phyloP scores from a whole-genome alignment of 2,797 vertebrate genomes.

The Rhabdomys pumilio region DNA sequence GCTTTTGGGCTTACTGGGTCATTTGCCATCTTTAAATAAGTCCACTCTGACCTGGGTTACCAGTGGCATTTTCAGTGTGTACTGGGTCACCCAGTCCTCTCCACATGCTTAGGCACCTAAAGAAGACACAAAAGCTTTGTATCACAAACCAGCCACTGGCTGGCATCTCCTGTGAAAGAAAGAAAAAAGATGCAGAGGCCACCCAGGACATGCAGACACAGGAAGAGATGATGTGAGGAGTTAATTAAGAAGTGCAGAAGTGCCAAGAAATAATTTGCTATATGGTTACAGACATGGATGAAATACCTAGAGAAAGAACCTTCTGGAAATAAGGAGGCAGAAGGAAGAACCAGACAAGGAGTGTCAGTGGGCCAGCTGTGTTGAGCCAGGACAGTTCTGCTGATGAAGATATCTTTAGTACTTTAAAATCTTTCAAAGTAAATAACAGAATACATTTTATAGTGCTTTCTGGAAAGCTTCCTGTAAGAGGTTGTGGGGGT shows the following conservation, averaged over 20 bases:
- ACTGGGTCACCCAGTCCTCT: neutral
- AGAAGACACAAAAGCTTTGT: neutral
- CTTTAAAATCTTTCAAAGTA: conserved; percentile 34
- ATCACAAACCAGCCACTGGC: conserved; percentile 31
- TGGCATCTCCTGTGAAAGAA: conserved; percentile 24
- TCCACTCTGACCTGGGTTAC: neutral
- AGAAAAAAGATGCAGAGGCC: neutral
- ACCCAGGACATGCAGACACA: neutral
- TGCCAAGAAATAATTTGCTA: neutral
- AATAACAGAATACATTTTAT: conserved; percentile 27
- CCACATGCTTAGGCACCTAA: neutral
- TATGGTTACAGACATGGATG: no score
- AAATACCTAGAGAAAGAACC: neutral
- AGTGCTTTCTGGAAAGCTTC: neutral
- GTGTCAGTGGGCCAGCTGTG: neutral
- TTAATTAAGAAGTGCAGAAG: neutral
- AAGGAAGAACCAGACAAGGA: neutral
- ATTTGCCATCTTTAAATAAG: neutral
- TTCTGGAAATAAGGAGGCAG: neutral
- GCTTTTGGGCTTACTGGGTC: neutral
- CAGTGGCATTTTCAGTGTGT: neutral
- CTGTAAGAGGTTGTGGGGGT: conserved; percentile 41
- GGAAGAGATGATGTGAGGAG: neutral
- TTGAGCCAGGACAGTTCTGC: accelerated
- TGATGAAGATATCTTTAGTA: neutral